Percentiles rank a stretch among this genome's conserved stretches.
Conservation (phyloP, 2,113 vertebrate genomes). For the Picathartes gymnocephalus region DNA sequence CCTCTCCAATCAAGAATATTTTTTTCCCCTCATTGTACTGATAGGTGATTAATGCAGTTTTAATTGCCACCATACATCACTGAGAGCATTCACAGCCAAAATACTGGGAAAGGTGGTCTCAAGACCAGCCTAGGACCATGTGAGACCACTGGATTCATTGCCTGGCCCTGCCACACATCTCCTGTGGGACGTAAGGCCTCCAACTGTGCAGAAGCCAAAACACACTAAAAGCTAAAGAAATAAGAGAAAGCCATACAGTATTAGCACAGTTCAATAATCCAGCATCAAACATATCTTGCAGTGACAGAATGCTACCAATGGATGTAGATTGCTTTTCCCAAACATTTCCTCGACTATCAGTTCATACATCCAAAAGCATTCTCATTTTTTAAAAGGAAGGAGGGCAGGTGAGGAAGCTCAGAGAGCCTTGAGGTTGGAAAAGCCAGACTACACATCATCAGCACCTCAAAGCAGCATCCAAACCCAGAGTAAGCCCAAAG, state of each 20-base stretch:
- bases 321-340: background rate
- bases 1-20: background rate
- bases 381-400: background rate
- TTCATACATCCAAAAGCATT: background rate
- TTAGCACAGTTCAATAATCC: background rate
- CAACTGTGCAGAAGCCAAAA: background rate
- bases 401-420: background rate
- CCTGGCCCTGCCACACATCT: background rate
- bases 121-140: background rate
- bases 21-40: background rate
- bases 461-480: background rate
- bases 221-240: background rate
- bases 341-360: background rate
- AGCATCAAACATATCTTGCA: background rate
- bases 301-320: background rate
- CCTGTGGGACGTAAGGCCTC: background rate
- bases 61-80: background rate
- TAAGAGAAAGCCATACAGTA: background rate
- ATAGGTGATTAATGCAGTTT: background rate
- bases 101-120: background rate
- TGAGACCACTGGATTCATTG: background rate
- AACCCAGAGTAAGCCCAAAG: background rate
- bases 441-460: background rate
- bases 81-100: background rate
- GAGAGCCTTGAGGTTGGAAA: background rate